A percentile compares a stretch with the other conserved stretches of the same genome.
These are phyloP conservation scores for Chloroceryle amazona DNA, from an alignment of 2,797 vertebrate genomes.

Conservation along the genomic window DNA sequence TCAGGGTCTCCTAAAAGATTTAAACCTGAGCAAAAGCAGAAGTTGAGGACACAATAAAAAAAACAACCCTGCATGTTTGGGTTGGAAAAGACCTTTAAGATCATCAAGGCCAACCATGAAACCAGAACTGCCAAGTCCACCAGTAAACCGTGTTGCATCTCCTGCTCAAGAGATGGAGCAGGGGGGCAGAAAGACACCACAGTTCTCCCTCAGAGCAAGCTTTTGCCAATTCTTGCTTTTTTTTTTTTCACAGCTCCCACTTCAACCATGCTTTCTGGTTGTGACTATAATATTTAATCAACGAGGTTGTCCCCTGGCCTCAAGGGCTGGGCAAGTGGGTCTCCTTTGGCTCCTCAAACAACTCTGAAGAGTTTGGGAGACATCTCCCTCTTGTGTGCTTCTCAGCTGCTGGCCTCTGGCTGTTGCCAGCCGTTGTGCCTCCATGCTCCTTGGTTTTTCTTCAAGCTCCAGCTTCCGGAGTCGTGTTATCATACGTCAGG, in stretches of 20 bases:
- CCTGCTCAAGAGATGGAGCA: neutral
- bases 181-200: neutral
- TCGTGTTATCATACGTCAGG: neutral
- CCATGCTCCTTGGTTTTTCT: neutral
- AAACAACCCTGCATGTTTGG: neutral
- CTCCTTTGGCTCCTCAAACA: neutral
- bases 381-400: neutral
- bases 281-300: neutral
- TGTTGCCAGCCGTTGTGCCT: neutral
- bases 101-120: neutral
- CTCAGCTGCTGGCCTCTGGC: neutral
- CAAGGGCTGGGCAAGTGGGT: accelerated
- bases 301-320: neutral
- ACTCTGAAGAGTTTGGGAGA: neutral
- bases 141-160: neutral
- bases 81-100: neutral
- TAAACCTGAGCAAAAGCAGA: neutral
- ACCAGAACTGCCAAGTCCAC: neutral
- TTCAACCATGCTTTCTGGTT: neutral
- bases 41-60: neutral
- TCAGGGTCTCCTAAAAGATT: neutral
- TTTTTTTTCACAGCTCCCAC: neutral
- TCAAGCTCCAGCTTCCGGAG: neutral
- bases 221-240: neutral
- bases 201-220: accelerated